These are phyloP conservation scores for Nylanderia fulva DNA, from an alignment of 1,140 invertebrate genomes.

Conservation along the genomic window DNA sequence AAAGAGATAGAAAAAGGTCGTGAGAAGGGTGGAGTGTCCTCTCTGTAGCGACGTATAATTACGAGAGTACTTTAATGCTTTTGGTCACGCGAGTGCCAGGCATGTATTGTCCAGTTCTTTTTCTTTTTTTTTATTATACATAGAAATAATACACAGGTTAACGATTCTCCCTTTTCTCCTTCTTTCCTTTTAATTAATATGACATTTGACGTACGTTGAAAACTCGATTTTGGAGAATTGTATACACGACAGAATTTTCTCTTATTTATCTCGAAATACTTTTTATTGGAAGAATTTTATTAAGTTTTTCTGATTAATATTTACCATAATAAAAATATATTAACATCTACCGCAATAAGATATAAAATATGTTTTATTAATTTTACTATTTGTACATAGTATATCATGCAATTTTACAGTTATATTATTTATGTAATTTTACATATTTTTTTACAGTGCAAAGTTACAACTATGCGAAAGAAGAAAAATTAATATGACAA, in stretches of 20 bases:
- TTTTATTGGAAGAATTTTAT: no score
- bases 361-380: no score
- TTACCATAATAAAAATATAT: no score
- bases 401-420: no score
- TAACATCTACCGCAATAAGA: no score
- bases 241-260: no score
- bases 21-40: constrained; percentile 71
- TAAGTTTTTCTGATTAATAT: no score
- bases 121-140: neutral
- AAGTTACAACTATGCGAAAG: neutral
- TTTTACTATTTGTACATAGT: no score
- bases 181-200: neutral
- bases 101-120: constrained; percentile 41
- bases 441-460: no score
- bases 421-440: no score
- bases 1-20: constrained; percentile 52
- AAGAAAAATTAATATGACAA: neutral
- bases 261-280: no score
- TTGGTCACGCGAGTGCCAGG: constrained; percentile 68
- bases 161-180: neutral
- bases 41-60: constrained; percentile 66
- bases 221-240: neutral
- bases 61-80: constrained; percentile 68
- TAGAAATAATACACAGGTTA: neutral
- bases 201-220: neutral